Evolutionary conservation across 2,797 vertebrate genomes (phyloP).

Genomic region (Phoeniculus purpureus): DNA sequence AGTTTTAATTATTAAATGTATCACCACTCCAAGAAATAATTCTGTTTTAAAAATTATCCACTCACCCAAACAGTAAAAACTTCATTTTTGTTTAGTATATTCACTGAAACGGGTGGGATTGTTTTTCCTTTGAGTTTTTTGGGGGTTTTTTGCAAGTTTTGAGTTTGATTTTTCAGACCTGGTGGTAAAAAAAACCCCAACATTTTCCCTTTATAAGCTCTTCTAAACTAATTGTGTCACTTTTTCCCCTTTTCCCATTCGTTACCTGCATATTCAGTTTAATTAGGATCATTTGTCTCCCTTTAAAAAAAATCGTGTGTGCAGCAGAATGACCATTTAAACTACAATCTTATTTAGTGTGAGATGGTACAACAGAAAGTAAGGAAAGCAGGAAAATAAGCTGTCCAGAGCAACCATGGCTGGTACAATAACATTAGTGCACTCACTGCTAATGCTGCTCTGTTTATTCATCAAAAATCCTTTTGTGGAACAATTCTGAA

Average conservation of each 20-base stretch:
- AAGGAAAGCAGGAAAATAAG: neutral
- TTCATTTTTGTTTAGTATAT: neutral
- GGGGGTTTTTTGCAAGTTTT: neutral
- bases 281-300: neutral
- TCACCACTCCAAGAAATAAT: neutral
- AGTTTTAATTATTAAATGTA: neutral
- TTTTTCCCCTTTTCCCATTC: neutral
- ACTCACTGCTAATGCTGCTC: neutral
- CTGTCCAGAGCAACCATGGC: neutral
- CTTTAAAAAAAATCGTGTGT: neutral
- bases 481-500: neutral
- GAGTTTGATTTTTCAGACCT: neutral
- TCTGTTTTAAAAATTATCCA: neutral
- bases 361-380: neutral
- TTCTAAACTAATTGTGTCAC: neutral
- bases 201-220: neutral
- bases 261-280: neutral
- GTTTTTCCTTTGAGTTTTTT: accelerated
- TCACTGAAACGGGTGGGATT: neutral
- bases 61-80: neutral
- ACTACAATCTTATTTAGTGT: neutral
- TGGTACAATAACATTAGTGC: neutral
- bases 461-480: neutral
- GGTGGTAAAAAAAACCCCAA: neutral
- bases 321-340: neutral